A percentile compares a stretch with the other conserved stretches of the same genome.
Evolutionary conservation across 2,888 invertebrate species (phyloP).

Genomic region (Ochlodes sylvanus): DNA sequence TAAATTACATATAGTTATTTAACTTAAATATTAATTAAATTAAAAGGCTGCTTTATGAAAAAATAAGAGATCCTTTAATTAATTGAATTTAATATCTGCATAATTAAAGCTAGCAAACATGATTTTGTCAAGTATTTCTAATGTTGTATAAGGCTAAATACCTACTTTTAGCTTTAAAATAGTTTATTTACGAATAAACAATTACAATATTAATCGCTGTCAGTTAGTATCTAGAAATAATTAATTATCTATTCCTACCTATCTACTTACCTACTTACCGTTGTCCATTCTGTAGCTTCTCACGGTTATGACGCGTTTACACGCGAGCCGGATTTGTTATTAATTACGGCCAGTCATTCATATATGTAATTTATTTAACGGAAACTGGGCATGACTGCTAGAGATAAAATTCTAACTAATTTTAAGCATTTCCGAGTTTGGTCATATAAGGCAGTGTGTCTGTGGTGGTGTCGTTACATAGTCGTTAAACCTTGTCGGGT

Average conservation of each 20-base stretch:
- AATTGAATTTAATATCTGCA: too few species aligned
- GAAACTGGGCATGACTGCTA: not conserved
- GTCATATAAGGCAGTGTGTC: too few species aligned
- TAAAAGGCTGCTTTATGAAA: too few species aligned
- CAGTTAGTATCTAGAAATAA: not conserved
- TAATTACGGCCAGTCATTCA: not conserved
- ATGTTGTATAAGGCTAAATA: too few species aligned
- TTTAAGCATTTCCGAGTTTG: too few species aligned
- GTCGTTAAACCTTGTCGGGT: too few species aligned
- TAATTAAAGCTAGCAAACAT: too few species aligned
- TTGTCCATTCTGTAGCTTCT: not conserved
- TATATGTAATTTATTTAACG: not conserved
- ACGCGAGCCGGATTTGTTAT: not conserved
- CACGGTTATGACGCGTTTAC: constrained; percentile 22
- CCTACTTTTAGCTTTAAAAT: not conserved
- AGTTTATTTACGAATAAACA: not conserved
- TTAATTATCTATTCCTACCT: not conserved
- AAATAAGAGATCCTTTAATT: too few species aligned
- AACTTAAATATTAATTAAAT: too few species aligned
- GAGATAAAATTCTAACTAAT: not conserved
- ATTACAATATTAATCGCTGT: not conserved
- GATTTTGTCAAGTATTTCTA: too few species aligned
- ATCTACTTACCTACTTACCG: not conserved
- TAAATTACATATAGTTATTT: too few species aligned
- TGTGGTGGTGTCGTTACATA: too few species aligned